Evolutionary conservation across 2,113 vertebrate species (phyloP), one percentile per base, ranked within the genome.

Genomic region (Hyla sarda): DNA sequence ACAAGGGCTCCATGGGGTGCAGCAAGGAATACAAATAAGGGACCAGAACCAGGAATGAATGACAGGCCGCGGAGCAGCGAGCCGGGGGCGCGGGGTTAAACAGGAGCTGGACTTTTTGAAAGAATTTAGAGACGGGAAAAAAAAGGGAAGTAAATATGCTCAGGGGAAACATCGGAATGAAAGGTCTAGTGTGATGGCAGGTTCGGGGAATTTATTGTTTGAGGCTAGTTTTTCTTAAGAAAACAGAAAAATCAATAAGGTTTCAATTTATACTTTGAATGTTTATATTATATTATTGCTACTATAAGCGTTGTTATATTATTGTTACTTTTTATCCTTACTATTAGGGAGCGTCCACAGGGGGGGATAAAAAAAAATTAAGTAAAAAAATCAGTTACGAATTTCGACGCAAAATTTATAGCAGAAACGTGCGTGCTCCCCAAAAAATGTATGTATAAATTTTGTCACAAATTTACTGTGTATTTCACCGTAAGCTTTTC

Each of bases 11-110:
- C 74, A 54, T 37, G 58, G 83, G 83, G 73, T 85, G 54, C 34
- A 52, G 58, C 41, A 78, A 50, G 83, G 83, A 85, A 85, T 85
- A 85, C 74, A 76, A 85, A 85, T 85, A 78, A 85, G 74, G 74
- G 32, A 62, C 60, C 75, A 69, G 32, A 25, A n/a, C 30, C 58
- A 37, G 45, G 21, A 67, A 34, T 76, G 25, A 69, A 54, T 85
- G 73, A 78, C 60, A 85, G 83, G 52, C 45, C 10, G 74, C 60
- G 47, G 62, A 85, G 50, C 19, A 78, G 54, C 52, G 47, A 30
- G 56, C 56, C 14, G 41, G 41, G 58, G 83, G 74, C 83, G 71
- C 19, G 14, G 83, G 83, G 73, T 85, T 65, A 81, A 62, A 81
- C 78, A 81, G 56, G 56, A 81, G 78, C 78, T 21, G 37, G 56